Conservation (phyloP, 2,797 vertebrate species). For the Sorex maritimensis region DNA sequence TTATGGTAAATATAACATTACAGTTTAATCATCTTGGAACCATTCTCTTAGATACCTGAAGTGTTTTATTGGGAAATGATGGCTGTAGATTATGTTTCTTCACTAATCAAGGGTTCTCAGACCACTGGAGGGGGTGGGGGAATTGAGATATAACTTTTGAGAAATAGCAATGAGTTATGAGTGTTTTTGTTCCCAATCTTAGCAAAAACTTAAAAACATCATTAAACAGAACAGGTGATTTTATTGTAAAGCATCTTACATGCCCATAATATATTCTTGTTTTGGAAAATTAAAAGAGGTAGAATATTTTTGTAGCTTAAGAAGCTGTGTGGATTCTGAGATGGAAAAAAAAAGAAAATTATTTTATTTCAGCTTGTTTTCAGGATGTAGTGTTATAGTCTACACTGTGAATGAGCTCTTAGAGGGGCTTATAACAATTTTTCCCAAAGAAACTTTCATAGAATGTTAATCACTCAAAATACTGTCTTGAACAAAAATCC, state of each 20-base stretch:
- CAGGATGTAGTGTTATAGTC: background rate
- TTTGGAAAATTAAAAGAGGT: background rate
- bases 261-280: constrained; percentile 45
- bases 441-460: constrained; percentile 23
- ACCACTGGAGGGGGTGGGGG: constrained; percentile 55
- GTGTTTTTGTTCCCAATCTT: constrained; percentile 30
- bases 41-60: constrained; percentile 70
- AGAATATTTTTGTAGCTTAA: constrained; percentile 38
- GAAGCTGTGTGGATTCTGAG: constrained; percentile 56
- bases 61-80: constrained; percentile 60
- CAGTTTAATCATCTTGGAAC: constrained; percentile 77
- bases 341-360: constrained; percentile 46
- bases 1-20: constrained; percentile 76
- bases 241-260: constrained; percentile 19
- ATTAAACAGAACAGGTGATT: constrained; percentile 16
- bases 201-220: constrained; percentile 56
- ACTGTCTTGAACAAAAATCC: background rate
- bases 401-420: constrained; percentile 10
- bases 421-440: constrained; percentile 28
- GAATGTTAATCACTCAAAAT: constrained; percentile 60
- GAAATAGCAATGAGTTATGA: constrained; percentile 15
- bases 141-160: background rate
- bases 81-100: background rate
- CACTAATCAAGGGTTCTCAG: constrained; percentile 51
- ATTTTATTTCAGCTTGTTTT: constrained; percentile 58